phyloP scores from a whole-genome alignment of 2,797 vertebrate genomes.

The Melanotaenia parkinsoni region DNA sequence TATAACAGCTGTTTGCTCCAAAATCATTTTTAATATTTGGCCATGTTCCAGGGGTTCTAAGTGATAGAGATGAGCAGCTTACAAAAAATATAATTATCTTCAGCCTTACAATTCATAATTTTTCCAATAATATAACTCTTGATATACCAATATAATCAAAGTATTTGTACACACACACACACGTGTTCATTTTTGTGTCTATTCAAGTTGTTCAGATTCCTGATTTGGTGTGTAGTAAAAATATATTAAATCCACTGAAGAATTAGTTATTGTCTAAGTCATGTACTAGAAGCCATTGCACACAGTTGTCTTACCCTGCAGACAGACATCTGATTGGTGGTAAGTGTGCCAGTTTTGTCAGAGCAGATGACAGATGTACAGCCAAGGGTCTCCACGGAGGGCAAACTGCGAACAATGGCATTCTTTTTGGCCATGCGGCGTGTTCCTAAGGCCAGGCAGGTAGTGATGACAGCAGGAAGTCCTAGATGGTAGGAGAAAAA shows the following conservation, averaged over 20 bases:
- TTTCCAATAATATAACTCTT: not conserved
- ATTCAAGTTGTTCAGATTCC: not conserved
- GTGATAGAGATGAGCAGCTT: not conserved
- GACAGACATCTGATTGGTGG: constrained; percentile 99
- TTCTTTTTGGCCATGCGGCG: constrained; percentile 99
- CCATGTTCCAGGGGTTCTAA: not conserved
- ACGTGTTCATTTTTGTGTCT: not conserved
- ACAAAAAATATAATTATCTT: not conserved
- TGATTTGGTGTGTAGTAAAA: not conserved
- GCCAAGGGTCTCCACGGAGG: constrained; percentile 96
- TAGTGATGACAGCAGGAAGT: constrained; percentile 97
- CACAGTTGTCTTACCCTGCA: constrained; percentile 88
- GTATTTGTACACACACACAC: not conserved
- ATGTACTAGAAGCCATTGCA: no score
- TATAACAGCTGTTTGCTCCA: no score
- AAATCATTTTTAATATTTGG: no score
- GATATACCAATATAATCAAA: not conserved
- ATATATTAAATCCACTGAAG: not conserved
- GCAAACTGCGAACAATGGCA: constrained; percentile 95
- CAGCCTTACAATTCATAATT: not conserved
- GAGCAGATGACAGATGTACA: constrained; percentile 99
- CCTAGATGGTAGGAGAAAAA: constrained; percentile 56
- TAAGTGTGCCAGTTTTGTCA: constrained; percentile 97
- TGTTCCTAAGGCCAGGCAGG: constrained; percentile 97
- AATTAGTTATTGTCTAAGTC: no score